Conservation (phyloP, 2,113 vertebrate genomes). For the Copsychus sechellarum region DNA sequence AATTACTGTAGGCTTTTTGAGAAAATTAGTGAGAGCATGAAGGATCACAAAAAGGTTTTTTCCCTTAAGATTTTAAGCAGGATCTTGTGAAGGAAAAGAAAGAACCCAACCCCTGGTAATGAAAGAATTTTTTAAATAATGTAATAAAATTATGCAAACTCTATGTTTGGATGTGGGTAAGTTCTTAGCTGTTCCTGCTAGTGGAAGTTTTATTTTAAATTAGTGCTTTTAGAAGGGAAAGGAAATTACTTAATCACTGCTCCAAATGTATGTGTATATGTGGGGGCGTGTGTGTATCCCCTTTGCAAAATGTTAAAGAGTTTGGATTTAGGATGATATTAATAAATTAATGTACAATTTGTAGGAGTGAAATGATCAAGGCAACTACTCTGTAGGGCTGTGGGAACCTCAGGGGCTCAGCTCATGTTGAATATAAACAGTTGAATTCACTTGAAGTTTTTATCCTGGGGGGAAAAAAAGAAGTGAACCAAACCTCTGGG, state of each 20-base stretch:
- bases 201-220: background rate
- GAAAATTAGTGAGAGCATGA: background rate
- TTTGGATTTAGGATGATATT: background rate
- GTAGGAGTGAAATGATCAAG: background rate
- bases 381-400: background rate
- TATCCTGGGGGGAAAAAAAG: background rate
- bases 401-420: background rate
- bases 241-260: background rate
- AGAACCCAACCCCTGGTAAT: background rate
- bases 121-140: background rate
- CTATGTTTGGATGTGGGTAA: background rate
- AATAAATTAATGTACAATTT: background rate
- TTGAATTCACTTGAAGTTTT: background rate
- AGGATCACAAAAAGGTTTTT: conserved; percentile 9
- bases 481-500: background rate
- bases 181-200: background rate
- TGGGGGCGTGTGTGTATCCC: background rate
- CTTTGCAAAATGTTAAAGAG: background rate
- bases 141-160: background rate
- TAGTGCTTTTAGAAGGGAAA: background rate
- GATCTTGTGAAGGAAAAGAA: background rate
- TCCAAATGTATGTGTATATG: background rate
- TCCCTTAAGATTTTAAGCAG: background rate
- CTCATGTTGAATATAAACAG: background rate
- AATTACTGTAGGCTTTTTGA: conserved; percentile 30